Evolutionary conservation across 2,113 vertebrate species (phyloP).

Genomic region (Upupa epops): DNA sequence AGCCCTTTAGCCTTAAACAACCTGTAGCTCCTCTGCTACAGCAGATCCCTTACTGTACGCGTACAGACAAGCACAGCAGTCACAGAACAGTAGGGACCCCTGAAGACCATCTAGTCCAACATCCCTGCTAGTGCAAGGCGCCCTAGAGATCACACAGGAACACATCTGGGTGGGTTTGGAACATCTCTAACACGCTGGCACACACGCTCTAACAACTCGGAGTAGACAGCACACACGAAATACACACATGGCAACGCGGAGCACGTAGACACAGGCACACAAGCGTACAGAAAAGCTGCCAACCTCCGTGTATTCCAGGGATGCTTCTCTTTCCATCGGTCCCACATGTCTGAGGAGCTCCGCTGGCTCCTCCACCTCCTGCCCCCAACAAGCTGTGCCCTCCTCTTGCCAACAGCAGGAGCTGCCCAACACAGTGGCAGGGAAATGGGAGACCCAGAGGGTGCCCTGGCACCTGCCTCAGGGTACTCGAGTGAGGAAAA

Average conservation of each 20-base stretch:
- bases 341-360: conserved; percentile 68
- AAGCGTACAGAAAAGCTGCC: neutral
- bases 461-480: neutral
- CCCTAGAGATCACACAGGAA: no score
- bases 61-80: neutral
- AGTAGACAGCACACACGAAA: neutral
- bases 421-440: neutral
- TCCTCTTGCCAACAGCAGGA: neutral
- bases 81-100: no score
- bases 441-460: neutral
- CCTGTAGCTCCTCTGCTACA: neutral
- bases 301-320: conserved; percentile 72
- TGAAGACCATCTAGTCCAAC: no score
- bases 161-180: no score
- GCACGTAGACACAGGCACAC: neutral
- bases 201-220: neutral
- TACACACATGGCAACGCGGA: neutral
- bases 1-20: neutral
- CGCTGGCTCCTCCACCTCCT: neutral
- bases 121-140: no score
- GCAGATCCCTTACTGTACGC: neutral
- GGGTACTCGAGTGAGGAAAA: neutral
- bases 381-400: neutral
- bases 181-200: neutral
- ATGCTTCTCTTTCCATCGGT: conserved; percentile 75